A percentile compares a stretch with the other conserved stretches of the same genome.
phyloP scores from a whole-genome alignment of 1,140 invertebrate species.

The Atta texana region DNA sequence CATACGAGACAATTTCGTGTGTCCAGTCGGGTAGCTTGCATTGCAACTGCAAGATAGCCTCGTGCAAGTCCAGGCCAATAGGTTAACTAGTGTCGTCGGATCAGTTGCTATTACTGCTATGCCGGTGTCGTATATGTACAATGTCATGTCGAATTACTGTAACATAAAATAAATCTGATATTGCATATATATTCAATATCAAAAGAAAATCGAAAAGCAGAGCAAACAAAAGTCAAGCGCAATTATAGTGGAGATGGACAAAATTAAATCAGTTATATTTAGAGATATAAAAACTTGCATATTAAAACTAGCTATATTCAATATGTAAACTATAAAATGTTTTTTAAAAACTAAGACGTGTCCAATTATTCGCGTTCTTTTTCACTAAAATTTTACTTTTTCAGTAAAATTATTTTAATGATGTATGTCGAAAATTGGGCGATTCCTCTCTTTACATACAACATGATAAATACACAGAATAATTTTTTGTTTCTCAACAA shows the following conservation, averaged over 20 bases:
- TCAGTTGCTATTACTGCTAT: constrained; percentile 10
- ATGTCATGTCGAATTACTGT: not conserved
- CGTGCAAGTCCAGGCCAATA: constrained; percentile 34
- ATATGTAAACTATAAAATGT: no score
- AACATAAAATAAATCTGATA: not conserved
- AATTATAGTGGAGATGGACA: no score
- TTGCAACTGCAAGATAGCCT: constrained; percentile 45
- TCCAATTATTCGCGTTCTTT: not conserved
- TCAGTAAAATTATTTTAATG: not conserved
- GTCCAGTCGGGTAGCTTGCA: constrained; percentile 1
- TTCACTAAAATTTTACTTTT: not conserved
- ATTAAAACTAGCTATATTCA: no score
- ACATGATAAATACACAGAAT: not conserved
- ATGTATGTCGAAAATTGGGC: not conserved
- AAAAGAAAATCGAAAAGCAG: no score
- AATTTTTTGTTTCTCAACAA: no score
- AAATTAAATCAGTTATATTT: no score
- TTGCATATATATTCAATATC: not conserved
- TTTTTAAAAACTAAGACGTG: not conserved
- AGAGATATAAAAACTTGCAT: no score
- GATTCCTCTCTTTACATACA: not conserved
- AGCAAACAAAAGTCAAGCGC: no score
- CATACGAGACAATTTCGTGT: constrained; percentile 33
- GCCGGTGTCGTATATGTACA: not conserved
- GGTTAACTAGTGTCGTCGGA: constrained; percentile 48